Base-by-base conservation (phyloP, 2,797 vertebrate species). In the Rachycentron canadum region DNA sequence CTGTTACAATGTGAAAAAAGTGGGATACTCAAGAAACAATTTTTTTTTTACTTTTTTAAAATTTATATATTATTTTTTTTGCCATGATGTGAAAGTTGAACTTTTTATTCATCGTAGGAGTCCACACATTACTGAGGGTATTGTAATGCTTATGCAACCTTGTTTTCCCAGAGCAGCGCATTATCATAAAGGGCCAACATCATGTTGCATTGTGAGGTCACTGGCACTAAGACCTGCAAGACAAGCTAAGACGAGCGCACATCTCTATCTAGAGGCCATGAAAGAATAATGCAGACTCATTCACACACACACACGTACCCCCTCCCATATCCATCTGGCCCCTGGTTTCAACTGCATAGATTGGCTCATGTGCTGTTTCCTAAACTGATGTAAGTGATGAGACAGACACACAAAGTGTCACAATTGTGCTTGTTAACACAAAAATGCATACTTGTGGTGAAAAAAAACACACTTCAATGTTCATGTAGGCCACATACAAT, bases 121-220 rank as follows among this genome's bases (percentile, higher is more conserved):
- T 41, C 49, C 67, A 52, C 56, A 52, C 68, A 66, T 56, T 71
- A 57, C 19, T 8, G n/a, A 26, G 63, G 53, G 32, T 32, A 50
- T 12, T 73, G 76, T 21, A 53, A 64, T 76, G 71, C 63, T 49
- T 65, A 59, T 70, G 74, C 68, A 78, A 34, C 47, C 28, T 32
- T 62, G 55, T 76, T 78, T 84, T 80, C 69, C 70, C 53, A 55
- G 30, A 82, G 73, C 45, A 26, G 21, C 17, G 69, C 53, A 78
- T 89, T 89, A 85, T 21, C 59, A 88, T 83, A 68, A 75, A 75
- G 47, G 78, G 69, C 57, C 53, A 67, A 80, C 43, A 63, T 63
- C 17, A 65, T 59, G 77, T 58, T 62, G 60, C 75, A 49, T 76
- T 81, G 58, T 71, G 60, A 78, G 85, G 85, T 88, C 87, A 82